phyloP scores from a whole-genome alignment of 2,888 invertebrate genomes.

The Nemurella pictetii region DNA sequence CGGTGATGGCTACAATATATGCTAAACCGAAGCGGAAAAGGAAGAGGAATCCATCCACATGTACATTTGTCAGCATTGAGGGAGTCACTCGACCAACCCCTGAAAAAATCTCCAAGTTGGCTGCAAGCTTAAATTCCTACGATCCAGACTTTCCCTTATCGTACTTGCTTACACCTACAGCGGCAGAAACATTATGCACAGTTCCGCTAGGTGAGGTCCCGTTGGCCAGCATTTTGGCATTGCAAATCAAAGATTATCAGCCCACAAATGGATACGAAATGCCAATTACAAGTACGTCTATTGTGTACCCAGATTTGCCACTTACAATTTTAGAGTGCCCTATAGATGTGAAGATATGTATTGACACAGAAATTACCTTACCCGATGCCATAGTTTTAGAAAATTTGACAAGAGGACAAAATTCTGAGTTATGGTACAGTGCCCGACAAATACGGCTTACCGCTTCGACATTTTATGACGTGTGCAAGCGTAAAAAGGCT shows the following conservation, averaged over 20 bases:
- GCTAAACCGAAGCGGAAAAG: too few relatives aligned
- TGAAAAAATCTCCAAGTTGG: too few relatives aligned
- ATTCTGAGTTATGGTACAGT: neutral
- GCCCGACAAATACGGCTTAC: neutral
- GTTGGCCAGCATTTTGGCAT: neutral
- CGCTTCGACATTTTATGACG: neutral
- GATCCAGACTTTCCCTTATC: too few relatives aligned
- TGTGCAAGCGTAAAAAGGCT: slow-evolving; percentile 19
- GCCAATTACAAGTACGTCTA: neutral
- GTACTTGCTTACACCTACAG: too few relatives aligned
- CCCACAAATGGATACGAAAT: neutral
- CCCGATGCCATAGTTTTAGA: slow-evolving; percentile 14
- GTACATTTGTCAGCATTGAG: neutral
- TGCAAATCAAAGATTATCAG: neutral
- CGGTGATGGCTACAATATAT: too few relatives aligned
- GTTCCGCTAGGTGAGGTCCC: slow-evolving; percentile 18
- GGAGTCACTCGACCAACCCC: too few relatives aligned
- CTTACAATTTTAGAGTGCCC: neutral
- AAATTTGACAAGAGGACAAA: slow-evolving; percentile 13
- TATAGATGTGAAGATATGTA: neutral
- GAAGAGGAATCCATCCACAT: too few relatives aligned
- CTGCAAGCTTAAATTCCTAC: too few relatives aligned
- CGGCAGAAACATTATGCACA: slow-evolving; percentile 23
- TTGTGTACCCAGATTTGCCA: slow-evolving; percentile 8
- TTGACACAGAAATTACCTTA: slow-evolving; percentile 3